Evolutionary conservation across 2,797 vertebrate species (phyloP), one percentile per base, ranked within the genome.

Genomic region (Lacerta bilineata): DNA sequence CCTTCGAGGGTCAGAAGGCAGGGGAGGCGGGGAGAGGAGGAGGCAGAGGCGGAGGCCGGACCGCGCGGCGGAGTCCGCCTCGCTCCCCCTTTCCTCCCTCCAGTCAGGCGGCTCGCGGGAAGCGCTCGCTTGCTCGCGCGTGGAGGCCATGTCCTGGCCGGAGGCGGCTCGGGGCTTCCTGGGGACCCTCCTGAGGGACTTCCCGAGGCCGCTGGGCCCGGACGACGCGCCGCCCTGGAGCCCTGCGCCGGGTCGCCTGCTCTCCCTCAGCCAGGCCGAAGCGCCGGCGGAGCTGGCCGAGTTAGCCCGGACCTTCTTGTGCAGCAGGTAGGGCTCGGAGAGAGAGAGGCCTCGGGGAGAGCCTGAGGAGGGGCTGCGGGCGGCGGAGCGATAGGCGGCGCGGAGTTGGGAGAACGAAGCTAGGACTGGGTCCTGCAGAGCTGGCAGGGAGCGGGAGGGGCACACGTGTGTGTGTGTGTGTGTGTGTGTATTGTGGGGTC

Each of bases 211-310:
- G 0, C 95, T 98, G 89, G 95, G 96, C 83, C 95, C 95, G 0
- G 97, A 94, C 33, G 93, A 95, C n/a, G 93, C 95, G 0, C 89
- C 98, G 88, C 98, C 98, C 0, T 94, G 97, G 94, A 95, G 89
- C 68, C 94, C 95, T 0, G 98, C 97, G 0, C 98, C 97, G 20
- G 78, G 76, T 17, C 68, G 86, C 27, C 72, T 74, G 5, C 78
- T 87, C 91, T 79, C 84, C 8, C 93, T 98, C 71, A 97, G 96
- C 80, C 90, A 88, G 88, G 97, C 97, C 15, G 98, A 99, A 94
- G 93, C 97, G 46, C 96, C 94, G 6, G 98, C 98, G 0, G 98
- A 98, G 93, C 96, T 98, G 92, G 93, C 96, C 6, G 98, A 98
- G 25, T 89, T 97, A 90, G 98, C 96, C 0, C 85, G 97, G 76